phyloP scores from a whole-genome alignment of 2,113 vertebrate species.

The Ptychochromis oligacanthus region DNA sequence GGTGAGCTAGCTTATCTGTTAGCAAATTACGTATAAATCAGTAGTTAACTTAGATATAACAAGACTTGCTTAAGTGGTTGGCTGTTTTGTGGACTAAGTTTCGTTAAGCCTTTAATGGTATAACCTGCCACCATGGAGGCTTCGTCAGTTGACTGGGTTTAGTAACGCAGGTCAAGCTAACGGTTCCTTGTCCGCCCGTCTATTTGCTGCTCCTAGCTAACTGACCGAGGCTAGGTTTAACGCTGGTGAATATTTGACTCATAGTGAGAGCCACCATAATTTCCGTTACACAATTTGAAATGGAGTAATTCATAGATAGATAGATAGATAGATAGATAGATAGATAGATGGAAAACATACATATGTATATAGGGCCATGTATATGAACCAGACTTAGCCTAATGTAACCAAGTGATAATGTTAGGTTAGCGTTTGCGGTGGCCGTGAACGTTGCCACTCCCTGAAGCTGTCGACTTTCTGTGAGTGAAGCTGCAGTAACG shows the following conservation, averaged over 20 bases:
- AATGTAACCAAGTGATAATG: not conserved
- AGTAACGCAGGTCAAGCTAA: conserved; percentile 30
- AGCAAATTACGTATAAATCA: not conserved
- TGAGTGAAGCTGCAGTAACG: not conserved
- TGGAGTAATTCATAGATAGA: too few relatives aligned
- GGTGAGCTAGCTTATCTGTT: conserved; percentile 80
- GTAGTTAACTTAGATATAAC: not conserved
- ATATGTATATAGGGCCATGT: too few relatives aligned
- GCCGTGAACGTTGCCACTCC: not conserved
- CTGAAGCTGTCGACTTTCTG: not conserved
- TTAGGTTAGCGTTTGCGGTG: not conserved
- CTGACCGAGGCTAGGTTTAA: not conserved
- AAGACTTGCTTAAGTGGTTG: too few relatives aligned
- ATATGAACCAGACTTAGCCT: too few relatives aligned
- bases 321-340: too few relatives aligned
- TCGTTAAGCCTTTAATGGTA: not conserved
- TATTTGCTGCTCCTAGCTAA: not conserved
- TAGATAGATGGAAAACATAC: too few relatives aligned
- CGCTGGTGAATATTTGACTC: not conserved
- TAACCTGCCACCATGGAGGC: not conserved
- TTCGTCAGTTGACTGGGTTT: not conserved
- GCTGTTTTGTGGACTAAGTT: not conserved
- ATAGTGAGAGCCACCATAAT: not conserved
- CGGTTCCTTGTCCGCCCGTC: conserved; percentile 18
- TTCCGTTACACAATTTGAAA: not conserved